Evolutionary conservation across 2,797 vertebrate genomes (phyloP), one percentile per base, ranked within the genome.

Genomic region (Loris lydekkerianus): DNA sequence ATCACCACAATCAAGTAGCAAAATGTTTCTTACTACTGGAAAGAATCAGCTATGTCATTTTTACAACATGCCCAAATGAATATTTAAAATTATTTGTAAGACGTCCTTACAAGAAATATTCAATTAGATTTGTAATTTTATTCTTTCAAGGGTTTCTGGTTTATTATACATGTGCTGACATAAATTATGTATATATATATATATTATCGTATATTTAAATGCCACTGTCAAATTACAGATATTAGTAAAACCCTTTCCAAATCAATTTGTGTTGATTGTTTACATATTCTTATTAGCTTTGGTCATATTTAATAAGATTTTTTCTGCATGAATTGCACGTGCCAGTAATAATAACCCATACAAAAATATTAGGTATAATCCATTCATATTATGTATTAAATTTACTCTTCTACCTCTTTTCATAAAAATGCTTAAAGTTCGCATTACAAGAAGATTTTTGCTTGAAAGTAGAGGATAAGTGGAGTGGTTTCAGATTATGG

Each of bases 401-500:
- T 95, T 92, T 94, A 77, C 40, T 84, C 23, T 25, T 86, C 29
- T 83, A 40, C 25, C 1, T 2, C 3, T 69, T 91, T 23, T 34
- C 92, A 3, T 10, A 90, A 94, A 25, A 96, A 49, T 86, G 11
- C 73, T 97, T 89, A 70, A 23, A 78, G 15, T 73, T 97, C 73
- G 31, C 76, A 70, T 87, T 65, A 65, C 93, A 94, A 88, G 77
- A 96, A 49, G 25, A 92, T 49, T 94, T 96, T 95, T 95, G 56
- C 94, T 97, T 85, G 80, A 97, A 97, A 97, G 73, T 82, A 70
- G 2, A 95, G 73, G 80, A 46, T 34, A 94, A 58, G 6, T 70
- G 23, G n/a, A 77, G 3, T 4, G 49, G 56, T 60, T 95, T 97
- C 73, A 84, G 91, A 86, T 31, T 96, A 93, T 96, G 86, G 20